These are phyloP conservation scores for Drosophila maculinotata DNA, from an alignment of 2,888 invertebrate genomes.

Conservation along the genomic window DNA sequence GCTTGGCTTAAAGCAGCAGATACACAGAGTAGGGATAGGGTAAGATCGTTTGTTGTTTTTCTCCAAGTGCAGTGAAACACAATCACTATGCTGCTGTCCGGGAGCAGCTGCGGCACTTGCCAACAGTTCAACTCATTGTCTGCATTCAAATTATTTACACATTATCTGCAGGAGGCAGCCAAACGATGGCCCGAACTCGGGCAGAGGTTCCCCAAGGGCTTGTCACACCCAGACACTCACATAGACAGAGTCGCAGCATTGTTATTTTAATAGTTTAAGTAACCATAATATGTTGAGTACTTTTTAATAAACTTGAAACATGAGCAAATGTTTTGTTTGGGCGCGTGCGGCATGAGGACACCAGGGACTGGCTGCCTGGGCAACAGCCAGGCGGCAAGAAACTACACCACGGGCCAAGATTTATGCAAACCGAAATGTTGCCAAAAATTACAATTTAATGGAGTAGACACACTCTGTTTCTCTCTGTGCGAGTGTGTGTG, in stretches of 20 bases:
- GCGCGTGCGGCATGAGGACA: slow-evolving; percentile 58
- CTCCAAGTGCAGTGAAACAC: neutral
- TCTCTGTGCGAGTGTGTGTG: slow-evolving; percentile 24
- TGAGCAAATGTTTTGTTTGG: slow-evolving; percentile 67
- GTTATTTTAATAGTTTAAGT: slow-evolving; percentile 81
- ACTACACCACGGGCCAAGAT: slow-evolving; percentile 62
- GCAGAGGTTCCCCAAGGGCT: neutral
- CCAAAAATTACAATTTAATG: slow-evolving; percentile 84
- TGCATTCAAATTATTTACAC: slow-evolving; percentile 71
- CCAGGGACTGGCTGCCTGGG: slow-evolving; percentile 38
- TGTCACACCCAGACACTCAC: slow-evolving; percentile 7
- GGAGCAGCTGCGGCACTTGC: slow-evolving; percentile 35
- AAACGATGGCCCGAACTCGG: slow-evolving; percentile 30
- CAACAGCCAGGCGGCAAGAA: slow-evolving; percentile 30
- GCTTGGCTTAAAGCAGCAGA: slow-evolving; percentile 17
- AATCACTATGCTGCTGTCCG: slow-evolving; percentile 27
- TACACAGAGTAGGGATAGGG: slow-evolving; percentile 4
- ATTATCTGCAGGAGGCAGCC: slow-evolving; percentile 61
- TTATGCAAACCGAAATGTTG: slow-evolving; percentile 82
- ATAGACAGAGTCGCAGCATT: slow-evolving; percentile 38
- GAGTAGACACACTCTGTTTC: slow-evolving; percentile 58
- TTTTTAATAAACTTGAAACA: slow-evolving; percentile 81
- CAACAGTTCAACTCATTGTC: slow-evolving; percentile 50
- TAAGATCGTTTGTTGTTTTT: too few species aligned
- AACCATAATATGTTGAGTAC: slow-evolving; percentile 81